These are phyloP conservation scores for Egretta garzetta DNA, from an alignment of 2,113 vertebrate species.

Conservation along the genomic window DNA sequence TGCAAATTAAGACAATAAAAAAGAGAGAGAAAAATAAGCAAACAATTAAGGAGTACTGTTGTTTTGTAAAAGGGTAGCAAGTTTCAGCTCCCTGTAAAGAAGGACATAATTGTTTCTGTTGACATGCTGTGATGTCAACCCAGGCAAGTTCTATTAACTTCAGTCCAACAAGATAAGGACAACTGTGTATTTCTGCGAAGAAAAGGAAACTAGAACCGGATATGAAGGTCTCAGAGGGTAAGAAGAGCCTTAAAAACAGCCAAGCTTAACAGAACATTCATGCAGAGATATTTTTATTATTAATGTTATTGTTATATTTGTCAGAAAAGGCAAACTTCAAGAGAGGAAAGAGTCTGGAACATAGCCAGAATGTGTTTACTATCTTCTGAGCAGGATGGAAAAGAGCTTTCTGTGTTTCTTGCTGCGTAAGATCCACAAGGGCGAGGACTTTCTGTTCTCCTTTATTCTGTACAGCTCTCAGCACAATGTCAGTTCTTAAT, in stretches of 20 bases:
- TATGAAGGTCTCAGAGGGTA: not conserved
- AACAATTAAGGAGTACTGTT: not conserved
- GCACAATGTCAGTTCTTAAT: constrained; percentile 28
- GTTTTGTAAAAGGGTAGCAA: not conserved
- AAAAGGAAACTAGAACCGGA: not conserved
- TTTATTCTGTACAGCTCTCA: constrained; percentile 27
- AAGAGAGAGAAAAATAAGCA: not conserved
- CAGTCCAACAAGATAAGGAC: not conserved
- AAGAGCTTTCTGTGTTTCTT: not conserved
- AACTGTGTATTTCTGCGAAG: not conserved
- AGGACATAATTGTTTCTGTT: not conserved
- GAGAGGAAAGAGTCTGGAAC: not conserved
- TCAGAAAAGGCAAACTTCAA: not conserved
- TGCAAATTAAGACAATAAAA: not conserved
- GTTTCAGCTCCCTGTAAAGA: not conserved
- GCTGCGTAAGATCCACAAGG: not conserved
- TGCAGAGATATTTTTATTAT: not conserved
- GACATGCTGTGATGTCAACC: not conserved
- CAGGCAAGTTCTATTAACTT: not conserved
- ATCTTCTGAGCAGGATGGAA: not conserved
- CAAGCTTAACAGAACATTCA: not conserved
- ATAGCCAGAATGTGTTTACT: not conserved
- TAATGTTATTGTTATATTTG: not conserved
- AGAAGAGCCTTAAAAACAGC: not conserved
- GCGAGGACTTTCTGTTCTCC: constrained; percentile 8